A percentile compares a stretch with the other conserved stretches of the same genome.
These are phyloP conservation scores for Bombus pascuorum DNA, from an alignment of 1,140 invertebrate genomes.

Conservation along the genomic window DNA sequence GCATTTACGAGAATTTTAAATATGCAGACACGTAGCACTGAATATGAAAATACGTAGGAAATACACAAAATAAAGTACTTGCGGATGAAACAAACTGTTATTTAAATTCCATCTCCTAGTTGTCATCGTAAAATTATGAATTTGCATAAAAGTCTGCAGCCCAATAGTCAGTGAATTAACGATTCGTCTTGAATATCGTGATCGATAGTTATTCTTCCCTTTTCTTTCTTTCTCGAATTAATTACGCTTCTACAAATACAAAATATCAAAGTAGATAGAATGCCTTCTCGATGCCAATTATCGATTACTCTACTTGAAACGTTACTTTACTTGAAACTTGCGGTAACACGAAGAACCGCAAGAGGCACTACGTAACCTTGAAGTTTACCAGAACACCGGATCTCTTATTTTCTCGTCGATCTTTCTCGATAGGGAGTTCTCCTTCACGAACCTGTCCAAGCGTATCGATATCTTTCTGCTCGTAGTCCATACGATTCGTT, in stretches of 20 bases:
- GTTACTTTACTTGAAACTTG: neutral
- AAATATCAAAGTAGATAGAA: neutral
- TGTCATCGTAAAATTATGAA: neutral
- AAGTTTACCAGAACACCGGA: neutral
- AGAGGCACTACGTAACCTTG: neutral
- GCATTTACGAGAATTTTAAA: no score
- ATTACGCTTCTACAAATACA: neutral
- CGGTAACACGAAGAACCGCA: neutral
- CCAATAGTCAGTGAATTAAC: no score
- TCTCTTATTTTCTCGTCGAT: slow-evolving; percentile 29
- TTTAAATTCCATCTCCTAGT: neutral
- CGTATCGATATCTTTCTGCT: slow-evolving; percentile 40
- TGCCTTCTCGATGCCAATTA: neutral
- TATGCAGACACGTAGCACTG: no score
- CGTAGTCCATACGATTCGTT: slow-evolving; percentile 42
- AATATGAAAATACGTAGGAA: neutral
- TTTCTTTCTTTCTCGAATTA: no score
- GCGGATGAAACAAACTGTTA: neutral
- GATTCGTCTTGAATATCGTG: no score
- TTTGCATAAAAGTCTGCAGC: neutral
- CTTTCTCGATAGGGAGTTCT: slow-evolving; percentile 15
- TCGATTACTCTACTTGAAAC: neutral
- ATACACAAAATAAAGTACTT: neutral
- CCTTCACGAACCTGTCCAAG: slow-evolving; percentile 16
- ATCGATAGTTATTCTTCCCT: no score